Evolutionary conservation across 1,140 invertebrate genomes (phyloP).

Genomic region (Conopomorpha cramerella): DNA sequence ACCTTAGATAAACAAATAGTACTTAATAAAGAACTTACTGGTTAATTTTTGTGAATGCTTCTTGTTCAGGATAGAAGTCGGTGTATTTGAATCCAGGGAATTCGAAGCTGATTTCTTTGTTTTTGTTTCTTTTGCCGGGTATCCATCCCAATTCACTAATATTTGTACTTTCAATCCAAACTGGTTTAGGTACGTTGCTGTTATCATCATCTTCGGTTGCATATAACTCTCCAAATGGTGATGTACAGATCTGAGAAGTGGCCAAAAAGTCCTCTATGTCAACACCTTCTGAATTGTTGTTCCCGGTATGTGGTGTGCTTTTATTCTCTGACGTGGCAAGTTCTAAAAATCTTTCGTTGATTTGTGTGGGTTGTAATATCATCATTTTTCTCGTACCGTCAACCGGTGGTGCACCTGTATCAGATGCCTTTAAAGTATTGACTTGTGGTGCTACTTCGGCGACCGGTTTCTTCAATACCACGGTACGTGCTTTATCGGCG

Average conservation of each 20-base stretch:
- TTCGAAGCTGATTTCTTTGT: slow-evolving; percentile 28
- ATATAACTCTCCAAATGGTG: slow-evolving; percentile 17
- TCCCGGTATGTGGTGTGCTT: not conserved
- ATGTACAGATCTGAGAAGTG: slow-evolving; percentile 8
- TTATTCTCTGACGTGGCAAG: not conserved
- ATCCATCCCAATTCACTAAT: slow-evolving; percentile 29
- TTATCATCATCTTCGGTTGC: slow-evolving; percentile 31
- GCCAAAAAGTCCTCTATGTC: slow-evolving; percentile 30
- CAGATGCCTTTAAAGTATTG: slow-evolving; percentile 14
- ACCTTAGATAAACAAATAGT: too few species aligned
- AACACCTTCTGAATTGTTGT: slow-evolving; percentile 6
- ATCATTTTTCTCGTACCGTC: slow-evolving; percentile 28
- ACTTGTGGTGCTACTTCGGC: slow-evolving; percentile 22
- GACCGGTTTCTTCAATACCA: slow-evolving; percentile 17
- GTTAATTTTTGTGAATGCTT: slow-evolving; percentile 33
- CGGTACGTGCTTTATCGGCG: too few species aligned
- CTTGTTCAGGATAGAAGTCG: slow-evolving; percentile 24
- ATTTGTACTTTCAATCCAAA: slow-evolving; percentile 26
- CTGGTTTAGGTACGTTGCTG: slow-evolving; percentile 6
- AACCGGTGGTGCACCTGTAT: too few species aligned
- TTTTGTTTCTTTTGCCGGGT: slow-evolving; percentile 14
- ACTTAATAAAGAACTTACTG: slow-evolving; percentile 41
- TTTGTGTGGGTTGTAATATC: slow-evolving; percentile 47
- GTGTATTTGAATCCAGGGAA: slow-evolving; percentile 38
- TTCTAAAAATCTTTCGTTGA: slow-evolving; percentile 30